A percentile compares a stretch with the other conserved stretches of the same genome.
Evolutionary conservation across 2,797 vertebrate genomes (phyloP).

Genomic region (Acipenser oxyrinchus): DNA sequence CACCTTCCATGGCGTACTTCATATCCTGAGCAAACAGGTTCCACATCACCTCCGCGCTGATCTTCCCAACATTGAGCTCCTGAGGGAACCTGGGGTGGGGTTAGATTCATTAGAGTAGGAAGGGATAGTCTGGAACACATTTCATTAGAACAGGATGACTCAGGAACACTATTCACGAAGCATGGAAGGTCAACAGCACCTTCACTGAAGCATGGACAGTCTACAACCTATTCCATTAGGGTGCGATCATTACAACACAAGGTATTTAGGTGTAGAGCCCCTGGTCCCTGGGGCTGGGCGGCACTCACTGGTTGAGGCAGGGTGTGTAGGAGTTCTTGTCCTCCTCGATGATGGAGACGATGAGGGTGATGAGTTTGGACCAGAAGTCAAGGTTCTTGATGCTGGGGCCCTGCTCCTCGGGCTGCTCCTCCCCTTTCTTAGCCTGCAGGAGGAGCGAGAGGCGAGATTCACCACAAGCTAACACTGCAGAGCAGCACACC

Average conservation of each 20-base stretch:
- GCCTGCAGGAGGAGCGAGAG: constrained; percentile 49
- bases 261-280: not conserved
- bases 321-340: constrained; percentile 96
- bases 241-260: not conserved
- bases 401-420: constrained; percentile 94
- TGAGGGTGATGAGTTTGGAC: constrained; percentile 97
- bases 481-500: constrained; percentile 6
- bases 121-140: not conserved
- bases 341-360: constrained; percentile 96
- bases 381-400: constrained; percentile 98
- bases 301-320: constrained; percentile 85
- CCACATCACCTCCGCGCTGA: constrained; percentile 98
- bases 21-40: constrained; percentile 96
- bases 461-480: not conserved
- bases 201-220: fast-evolving
- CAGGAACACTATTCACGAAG: not conserved
- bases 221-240: not conserved
- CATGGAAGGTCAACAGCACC: not conserved
- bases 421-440: constrained; percentile 78
- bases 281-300: not conserved
- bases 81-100: constrained; percentile 57
- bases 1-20: constrained; percentile 96
- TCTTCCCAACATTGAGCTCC: constrained; percentile 91
- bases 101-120: constrained; percentile 25
- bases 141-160: not conserved